A percentile compares a stretch with the other conserved stretches of the same genome.
phyloP scores from a whole-genome alignment of 1,140 invertebrate species.

The Batillaria attramentaria region DNA sequence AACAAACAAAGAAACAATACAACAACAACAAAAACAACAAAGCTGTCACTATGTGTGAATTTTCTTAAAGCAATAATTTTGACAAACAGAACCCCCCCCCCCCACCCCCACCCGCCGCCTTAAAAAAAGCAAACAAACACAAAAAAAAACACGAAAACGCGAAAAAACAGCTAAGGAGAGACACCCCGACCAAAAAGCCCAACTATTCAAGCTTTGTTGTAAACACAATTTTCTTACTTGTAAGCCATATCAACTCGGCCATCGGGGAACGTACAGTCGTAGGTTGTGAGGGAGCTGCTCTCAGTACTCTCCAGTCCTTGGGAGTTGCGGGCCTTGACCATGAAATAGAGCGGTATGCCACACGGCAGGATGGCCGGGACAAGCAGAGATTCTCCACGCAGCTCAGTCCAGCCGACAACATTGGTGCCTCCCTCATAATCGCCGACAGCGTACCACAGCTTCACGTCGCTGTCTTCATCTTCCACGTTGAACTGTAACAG shows the following conservation, averaged over 20 bases:
- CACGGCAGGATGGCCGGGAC: constrained; percentile 32
- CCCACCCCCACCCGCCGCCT: too few species aligned
- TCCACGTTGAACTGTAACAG: background rate
- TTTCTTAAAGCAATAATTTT: too few species aligned
- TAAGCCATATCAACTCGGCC: constrained; percentile 38
- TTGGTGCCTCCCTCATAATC: constrained; percentile 44
- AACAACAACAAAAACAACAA: too few species aligned
- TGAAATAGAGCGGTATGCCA: constrained; percentile 49
- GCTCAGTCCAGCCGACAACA: constrained; percentile 42
- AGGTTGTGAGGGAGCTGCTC: constrained; percentile 39
- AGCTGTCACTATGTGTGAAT: too few species aligned
- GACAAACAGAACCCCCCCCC: too few species aligned
- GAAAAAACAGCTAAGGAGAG: too few species aligned
- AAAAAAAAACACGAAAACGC: too few species aligned
- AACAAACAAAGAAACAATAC: too few species aligned
- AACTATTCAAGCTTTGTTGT: too few species aligned
- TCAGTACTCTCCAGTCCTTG: constrained; percentile 29
- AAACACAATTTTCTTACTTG: background rate
- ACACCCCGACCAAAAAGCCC: too few species aligned
- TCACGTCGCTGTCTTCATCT: constrained; percentile 47
- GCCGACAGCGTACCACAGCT: constrained; percentile 45
- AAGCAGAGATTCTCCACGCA: constrained; percentile 38
- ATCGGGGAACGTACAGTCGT: constrained; percentile 47
- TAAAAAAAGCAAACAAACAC: too few species aligned
- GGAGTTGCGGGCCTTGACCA: constrained; percentile 45